Evolutionary conservation across 2,888 invertebrate genomes (phyloP).

Genomic region (Morpho deidamia): DNA sequence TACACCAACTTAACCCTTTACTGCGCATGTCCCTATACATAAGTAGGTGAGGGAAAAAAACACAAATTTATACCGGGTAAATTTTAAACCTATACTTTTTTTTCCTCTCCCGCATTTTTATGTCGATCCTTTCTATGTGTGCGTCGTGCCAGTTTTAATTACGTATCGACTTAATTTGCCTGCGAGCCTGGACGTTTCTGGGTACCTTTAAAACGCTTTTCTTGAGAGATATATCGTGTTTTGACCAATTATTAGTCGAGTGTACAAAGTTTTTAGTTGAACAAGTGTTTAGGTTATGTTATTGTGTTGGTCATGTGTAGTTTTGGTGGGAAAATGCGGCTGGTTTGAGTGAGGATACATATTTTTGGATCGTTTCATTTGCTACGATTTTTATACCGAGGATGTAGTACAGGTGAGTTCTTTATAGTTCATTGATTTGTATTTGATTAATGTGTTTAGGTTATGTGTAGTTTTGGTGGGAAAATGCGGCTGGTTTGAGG

Average conservation of each 20-base stretch:
- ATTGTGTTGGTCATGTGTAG: slow-evolving; percentile 27
- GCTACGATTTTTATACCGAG: slow-evolving; percentile 13
- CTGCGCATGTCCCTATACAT: slow-evolving; percentile 75
- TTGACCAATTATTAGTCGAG: slow-evolving; percentile 18
- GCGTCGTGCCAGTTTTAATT: slow-evolving; percentile 74
- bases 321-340: slow-evolving; percentile 52
- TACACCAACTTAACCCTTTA: slow-evolving; percentile 63
- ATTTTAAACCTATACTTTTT: slow-evolving; percentile 79
- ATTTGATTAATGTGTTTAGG: slow-evolving; percentile 31
- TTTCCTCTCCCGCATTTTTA: slow-evolving; percentile 73
- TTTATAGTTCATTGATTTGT: slow-evolving; percentile 9
- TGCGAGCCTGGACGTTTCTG: slow-evolving; percentile 53
- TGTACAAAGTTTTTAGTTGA: slow-evolving; percentile 28
- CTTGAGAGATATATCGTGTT: slow-evolving; percentile 17
- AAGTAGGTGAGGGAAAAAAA: slow-evolving; percentile 75
- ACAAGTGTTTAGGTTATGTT: slow-evolving; percentile 41
- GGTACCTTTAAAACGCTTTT: slow-evolving; percentile 40
- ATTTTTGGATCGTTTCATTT: slow-evolving; percentile 22
- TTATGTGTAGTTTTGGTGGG: slow-evolving; percentile 53
- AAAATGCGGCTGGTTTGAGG: slow-evolving; percentile 31
- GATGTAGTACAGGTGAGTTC: slow-evolving; percentile 32
- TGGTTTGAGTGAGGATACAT: slow-evolving; percentile 16
- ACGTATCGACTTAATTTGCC: slow-evolving; percentile 78
- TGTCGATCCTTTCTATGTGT: slow-evolving; percentile 75
- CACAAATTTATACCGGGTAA: slow-evolving; percentile 78